Evolutionary conservation across 2,797 vertebrate genomes (phyloP), one percentile per base, ranked within the genome.

Genomic region (Discoglossus pictus): DNA sequence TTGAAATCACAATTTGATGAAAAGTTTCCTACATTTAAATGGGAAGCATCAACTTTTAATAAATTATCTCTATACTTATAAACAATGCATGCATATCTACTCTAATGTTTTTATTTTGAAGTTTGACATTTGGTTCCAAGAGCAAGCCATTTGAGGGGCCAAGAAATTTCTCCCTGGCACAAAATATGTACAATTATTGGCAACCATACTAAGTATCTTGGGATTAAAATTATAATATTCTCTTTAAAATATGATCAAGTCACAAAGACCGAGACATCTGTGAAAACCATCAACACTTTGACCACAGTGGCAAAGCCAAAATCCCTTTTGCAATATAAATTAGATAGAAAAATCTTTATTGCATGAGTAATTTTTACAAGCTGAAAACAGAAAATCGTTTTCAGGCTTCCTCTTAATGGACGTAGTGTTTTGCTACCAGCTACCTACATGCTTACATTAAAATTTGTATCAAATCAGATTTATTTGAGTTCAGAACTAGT

Each of bases 371-470:
- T 11, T 38, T 68, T 53, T 53, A 61, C 7, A 47, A 27, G 21
- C 51, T 62, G 59, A 23, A 61, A 61, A 54, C 20, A 17, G 9
- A 52, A 60, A 61, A 38, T 39, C 11, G 21, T 54, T 54, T 61
- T 44, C 6, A 44, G 18, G n/a, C 46, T 35, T 42, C 16, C 7
- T 10, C 15, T 48, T 47, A 39, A 27, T 43, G 38, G 17, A 18
- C 12, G 9, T 16, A 16, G 52, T 21, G 25, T 24, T 64, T 1
- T 46, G 9, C 27, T 24, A 2, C 7, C 59, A 16, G 6, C 23
- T n/a, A 13, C 6, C 24, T n/a, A 27, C 6, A 17, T 15, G 18
- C 20, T 38, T 17, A 6, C 23, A 2, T 25, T 21, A 21, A 46
- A 44, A 4, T 12, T 31, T 50, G 34, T 15, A 58, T 2, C 42